Percentiles rank a stretch among this genome's conserved stretches.
Evolutionary conservation across 1,140 invertebrate genomes (phyloP).

Genomic region (Scaptomyza graminum): DNA sequence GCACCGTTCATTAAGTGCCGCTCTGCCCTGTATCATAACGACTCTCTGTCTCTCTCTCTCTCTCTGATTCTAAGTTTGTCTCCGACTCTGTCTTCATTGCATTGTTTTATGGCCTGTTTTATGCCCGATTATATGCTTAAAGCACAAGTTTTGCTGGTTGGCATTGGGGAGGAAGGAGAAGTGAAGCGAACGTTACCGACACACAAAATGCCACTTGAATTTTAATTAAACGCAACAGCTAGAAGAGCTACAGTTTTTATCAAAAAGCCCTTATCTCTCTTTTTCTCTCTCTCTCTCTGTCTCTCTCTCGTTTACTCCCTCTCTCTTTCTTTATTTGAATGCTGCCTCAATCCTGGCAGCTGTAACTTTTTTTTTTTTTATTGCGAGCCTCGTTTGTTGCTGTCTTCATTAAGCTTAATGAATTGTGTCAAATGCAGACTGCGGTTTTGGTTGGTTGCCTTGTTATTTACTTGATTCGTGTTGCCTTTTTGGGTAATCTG

Average conservation of each 20-base stretch:
- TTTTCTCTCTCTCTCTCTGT: constrained; percentile 18
- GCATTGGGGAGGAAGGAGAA: constrained; percentile 14
- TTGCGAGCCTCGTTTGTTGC: constrained; percentile 35
- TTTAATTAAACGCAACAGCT: constrained; percentile 82
- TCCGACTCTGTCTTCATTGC: constrained; percentile 41
- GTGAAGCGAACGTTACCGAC: constrained; percentile 38
- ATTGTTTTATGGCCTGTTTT: constrained; percentile 78
- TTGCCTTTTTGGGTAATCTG: constrained; percentile 25
- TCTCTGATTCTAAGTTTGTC: not conserved
- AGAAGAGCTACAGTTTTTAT: constrained; percentile 24
- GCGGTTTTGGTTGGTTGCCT: constrained; percentile 49
- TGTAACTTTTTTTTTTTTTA: constrained; percentile 44
- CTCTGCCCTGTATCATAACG: constrained; percentile 7
- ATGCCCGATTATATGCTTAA: constrained; percentile 80
- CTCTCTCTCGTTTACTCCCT: not conserved
- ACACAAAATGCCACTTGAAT: constrained; percentile 81
- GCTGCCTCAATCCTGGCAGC: constrained; percentile 26
- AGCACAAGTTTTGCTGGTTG: constrained; percentile 62
- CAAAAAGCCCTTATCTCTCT: constrained; percentile 7
- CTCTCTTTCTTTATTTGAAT: constrained; percentile 10
- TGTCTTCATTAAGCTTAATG: constrained; percentile 81
- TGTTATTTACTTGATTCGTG: constrained; percentile 17
- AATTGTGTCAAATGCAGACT: constrained; percentile 76
- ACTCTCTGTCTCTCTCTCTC: not conserved
- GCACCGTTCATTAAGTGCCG: constrained; percentile 50